phyloP scores from a whole-genome alignment of 2,888 invertebrate genomes.

The Thyatira batis region DNA sequence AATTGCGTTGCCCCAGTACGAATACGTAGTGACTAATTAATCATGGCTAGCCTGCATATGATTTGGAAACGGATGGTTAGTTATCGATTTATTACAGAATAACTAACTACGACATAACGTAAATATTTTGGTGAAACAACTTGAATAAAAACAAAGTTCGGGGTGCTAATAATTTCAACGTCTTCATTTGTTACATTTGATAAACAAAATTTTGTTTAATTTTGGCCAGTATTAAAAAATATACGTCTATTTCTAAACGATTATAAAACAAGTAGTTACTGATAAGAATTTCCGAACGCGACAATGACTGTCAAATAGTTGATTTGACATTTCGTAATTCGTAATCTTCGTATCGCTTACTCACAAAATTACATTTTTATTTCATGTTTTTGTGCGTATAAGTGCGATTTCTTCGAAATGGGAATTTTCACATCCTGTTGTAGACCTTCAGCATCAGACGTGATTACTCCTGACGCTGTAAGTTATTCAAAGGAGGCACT shows the following conservation, averaged over 20 bases:
- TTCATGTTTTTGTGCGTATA: constrained; percentile 22
- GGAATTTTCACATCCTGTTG: constrained; percentile 80
- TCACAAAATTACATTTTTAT: constrained; percentile 8
- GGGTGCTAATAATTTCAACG: no score
- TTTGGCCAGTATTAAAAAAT: neutral
- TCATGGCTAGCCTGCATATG: constrained; percentile 61
- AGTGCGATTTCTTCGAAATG: constrained; percentile 50
- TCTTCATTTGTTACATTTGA: no score
- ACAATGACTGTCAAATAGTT: neutral
- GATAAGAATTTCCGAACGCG: neutral
- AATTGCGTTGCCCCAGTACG: constrained; percentile 5
- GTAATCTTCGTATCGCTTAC: no score
- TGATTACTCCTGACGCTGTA: constrained; percentile 83
- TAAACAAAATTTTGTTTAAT: no score
- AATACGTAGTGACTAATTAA: neutral
- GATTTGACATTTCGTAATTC: no score
- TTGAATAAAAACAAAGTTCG: no score
- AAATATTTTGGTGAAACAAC: no score
- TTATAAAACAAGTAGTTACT: neutral
- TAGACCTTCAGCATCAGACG: constrained; percentile 79
- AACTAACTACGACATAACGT: neutral
- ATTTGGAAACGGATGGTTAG: constrained; percentile 65
- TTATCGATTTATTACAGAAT: constrained; percentile 14
- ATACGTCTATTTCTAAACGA: neutral
- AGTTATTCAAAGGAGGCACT: constrained; percentile 37